phyloP scores from a whole-genome alignment of 2,888 invertebrate species.

The Eupithecia pulchellata region DNA sequence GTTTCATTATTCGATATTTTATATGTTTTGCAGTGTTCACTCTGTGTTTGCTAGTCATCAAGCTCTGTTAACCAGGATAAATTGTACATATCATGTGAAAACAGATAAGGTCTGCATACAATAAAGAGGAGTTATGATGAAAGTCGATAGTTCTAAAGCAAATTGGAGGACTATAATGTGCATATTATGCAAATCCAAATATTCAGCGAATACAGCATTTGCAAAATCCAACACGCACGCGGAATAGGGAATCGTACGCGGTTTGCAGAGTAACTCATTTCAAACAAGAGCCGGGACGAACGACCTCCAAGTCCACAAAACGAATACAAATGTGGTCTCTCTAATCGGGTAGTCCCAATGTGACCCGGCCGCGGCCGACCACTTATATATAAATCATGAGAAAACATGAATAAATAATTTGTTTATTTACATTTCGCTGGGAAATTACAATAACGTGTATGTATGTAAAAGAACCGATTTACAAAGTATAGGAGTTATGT shows the following conservation, averaged over 20 bases:
- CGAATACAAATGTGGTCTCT: slow-evolving; percentile 73
- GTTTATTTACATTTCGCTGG: slow-evolving; percentile 48
- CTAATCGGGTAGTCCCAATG: slow-evolving; percentile 61
- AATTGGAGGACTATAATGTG: background rate
- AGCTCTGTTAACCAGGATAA: too few species aligned
- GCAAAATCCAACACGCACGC: slow-evolving; percentile 71
- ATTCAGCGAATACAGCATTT: slow-evolving; percentile 63
- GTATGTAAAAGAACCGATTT: slow-evolving; percentile 6
- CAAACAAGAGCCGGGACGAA: slow-evolving; percentile 81
- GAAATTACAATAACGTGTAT: slow-evolving; percentile 50
- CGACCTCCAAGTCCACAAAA: slow-evolving; percentile 75
- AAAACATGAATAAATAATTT: slow-evolving; percentile 54
- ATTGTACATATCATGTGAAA: background rate
- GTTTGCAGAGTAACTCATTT: slow-evolving; percentile 69
- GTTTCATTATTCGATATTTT: too few species aligned
- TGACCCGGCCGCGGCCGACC: slow-evolving; percentile 53
- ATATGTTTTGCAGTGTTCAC: too few species aligned
- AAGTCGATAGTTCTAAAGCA: background rate
- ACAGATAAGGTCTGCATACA: background rate
- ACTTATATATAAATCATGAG: slow-evolving; percentile 62
- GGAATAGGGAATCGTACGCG: slow-evolving; percentile 68
- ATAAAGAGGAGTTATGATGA: background rate
- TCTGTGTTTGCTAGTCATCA: too few species aligned
- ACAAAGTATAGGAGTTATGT: background rate
- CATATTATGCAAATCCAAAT: slow-evolving; percentile 33